Evolutionary conservation across 2,113 vertebrate genomes (phyloP), one percentile per base, ranked within the genome.

Genomic region (Apteryx owenii): DNA sequence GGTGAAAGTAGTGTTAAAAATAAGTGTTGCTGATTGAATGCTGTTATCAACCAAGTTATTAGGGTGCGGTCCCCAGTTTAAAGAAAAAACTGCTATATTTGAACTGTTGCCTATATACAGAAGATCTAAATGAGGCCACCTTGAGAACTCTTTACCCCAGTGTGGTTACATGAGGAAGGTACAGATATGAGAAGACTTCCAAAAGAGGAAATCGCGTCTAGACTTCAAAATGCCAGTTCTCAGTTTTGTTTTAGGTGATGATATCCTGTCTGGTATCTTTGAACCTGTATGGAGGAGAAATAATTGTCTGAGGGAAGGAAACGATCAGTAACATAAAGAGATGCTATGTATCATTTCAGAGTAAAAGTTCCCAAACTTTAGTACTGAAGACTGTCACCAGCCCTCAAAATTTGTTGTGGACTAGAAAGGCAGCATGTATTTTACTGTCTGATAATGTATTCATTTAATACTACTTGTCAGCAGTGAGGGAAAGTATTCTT

Each of bases 181-280:
- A 97, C 90, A 94, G 92, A 96, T 65, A 96, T 96, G 95, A 97
- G 92, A 88, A 95, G 92, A 70, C 88, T 94, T 96, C 85, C 90
- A 94, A 91, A 96, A 97, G 95, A 97, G 97, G 96, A 97, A 97
- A 91, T 95, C 0, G 1, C 38, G 97, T 97, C 96, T 97, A 97
- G 96, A 97, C 95, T 97, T 97, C 76, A 95, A 95, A 97, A 96
- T 96, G 91, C 94, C 94, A 96, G 88, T 96, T 95, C 91, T 94
- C 91, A 84, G 88, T 97, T 97, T 95, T 96, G 90, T 93, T 97
- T 95, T 92, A 96, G 95, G 56, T 95, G 64, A 31, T 81, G 58
- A 85, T 95, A 94, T 90, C 89, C 81, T 96, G 96, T 95, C 95
- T 95, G 75, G 40, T 95, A 23, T 81, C 69, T 96, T 92, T 86